A percentile compares a stretch with the other conserved stretches of the same genome.
These are phyloP conservation scores for rabbit (Oryctolagus cuniculus) DNA, from an alignment of 2,113 vertebrate species.

Conservation along the genomic window mOryCun1.1 NC_091436.1:124391001-124391500, in stretches of 20 bases:
- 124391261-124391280: neutral
- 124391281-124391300: neutral
- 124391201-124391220: neutral
- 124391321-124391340: neutral
- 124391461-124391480: neutral
- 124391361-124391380: neutral
- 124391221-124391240: constrained; percentile 5
- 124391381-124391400: neutral
- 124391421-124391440: neutral
- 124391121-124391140: neutral
- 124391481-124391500: neutral
- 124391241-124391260: neutral
- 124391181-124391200: neutral
- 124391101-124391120: neutral
- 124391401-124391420: neutral
- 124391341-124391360: neutral
- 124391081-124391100: neutral
- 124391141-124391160: neutral
- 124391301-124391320: neutral
- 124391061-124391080: neutral
- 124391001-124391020: neutral
- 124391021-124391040: neutral
- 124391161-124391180: neutral
- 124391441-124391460: neutral
- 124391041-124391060: neutral